Percentiles rank a stretch among this genome's conserved stretches.
These are phyloP conservation scores for Tragelaphus strepsiceros DNA, from an alignment of 2,113 vertebrate species.

Conservation along the genomic window DNA sequence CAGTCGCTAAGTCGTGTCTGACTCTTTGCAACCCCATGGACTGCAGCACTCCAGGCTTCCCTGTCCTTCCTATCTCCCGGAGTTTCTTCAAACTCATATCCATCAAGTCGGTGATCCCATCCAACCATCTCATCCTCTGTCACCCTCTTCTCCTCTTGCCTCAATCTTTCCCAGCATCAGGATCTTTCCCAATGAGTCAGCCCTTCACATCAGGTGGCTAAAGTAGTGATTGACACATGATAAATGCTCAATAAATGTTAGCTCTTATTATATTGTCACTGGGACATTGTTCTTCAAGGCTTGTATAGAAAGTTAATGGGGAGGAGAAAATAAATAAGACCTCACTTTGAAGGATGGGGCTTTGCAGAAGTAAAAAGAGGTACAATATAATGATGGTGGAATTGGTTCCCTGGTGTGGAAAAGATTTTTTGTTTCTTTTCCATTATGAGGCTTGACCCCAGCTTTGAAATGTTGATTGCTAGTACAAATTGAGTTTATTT, in stretches of 20 bases:
- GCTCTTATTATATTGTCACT: too few relatives aligned
- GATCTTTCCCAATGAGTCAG: not conserved
- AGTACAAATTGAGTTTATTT: not conserved
- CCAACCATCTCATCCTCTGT: not conserved
- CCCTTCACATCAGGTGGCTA: not conserved
- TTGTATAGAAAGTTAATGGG: not conserved
- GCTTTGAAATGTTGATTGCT: conserved; percentile 15
- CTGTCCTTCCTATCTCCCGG: not conserved
- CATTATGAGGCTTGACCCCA: not conserved
- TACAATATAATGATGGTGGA: not conserved
- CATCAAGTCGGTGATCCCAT: not conserved
- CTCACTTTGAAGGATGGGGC: not conserved
- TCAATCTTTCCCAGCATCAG: not conserved
- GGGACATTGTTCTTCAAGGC: not conserved
- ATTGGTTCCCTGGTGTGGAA: not conserved
- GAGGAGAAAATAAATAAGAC: not conserved
- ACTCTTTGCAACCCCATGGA: not conserved
- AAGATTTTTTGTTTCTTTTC: not conserved
- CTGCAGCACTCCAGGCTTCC: not conserved
- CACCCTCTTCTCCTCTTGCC: not conserved
- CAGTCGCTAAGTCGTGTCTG: not conserved
- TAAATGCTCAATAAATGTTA: not conserved
- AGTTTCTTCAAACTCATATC: not conserved
- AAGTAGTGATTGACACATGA: not conserved
- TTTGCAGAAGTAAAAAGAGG: not conserved